Evolutionary conservation across 2,113 vertebrate genomes (phyloP).

Genomic region (Telmatochromis sp.): DNA sequence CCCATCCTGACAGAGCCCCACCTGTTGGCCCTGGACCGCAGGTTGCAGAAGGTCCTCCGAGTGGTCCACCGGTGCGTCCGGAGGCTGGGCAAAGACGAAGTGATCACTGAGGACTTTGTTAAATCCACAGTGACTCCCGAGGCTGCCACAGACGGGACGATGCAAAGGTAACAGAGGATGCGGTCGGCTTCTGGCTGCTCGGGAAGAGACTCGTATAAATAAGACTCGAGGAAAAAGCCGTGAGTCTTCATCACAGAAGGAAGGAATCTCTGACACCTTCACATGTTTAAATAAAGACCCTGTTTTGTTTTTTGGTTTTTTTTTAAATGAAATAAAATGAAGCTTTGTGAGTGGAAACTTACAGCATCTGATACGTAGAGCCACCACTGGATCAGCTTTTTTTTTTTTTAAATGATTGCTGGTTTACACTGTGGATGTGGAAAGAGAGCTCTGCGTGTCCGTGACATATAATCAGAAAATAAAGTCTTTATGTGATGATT

Average conservation of each 20-base stretch:
- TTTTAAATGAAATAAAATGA: background rate
- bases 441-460: background rate
- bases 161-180: slow-evolving; percentile 33
- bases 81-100: slow-evolving; percentile 71
- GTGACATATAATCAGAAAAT: background rate
- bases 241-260: background rate
- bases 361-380: background rate
- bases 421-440: background rate
- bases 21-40: slow-evolving; percentile 84
- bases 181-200: background rate
- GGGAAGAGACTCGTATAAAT: background rate
- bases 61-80: slow-evolving; percentile 73
- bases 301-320: fast-evolving
- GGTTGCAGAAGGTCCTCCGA: slow-evolving; percentile 76
- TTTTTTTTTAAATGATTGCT: background rate
- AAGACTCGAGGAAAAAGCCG: background rate
- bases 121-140: background rate
- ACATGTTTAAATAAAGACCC: background rate
- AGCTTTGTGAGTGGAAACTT: background rate
- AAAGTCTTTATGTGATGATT: slow-evolving; percentile 2
- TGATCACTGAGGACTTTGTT: slow-evolving; percentile 66
- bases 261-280: background rate
- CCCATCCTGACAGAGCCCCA: slow-evolving; percentile 85
- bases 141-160: background rate
- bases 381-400: slow-evolving; percentile 25